These are phyloP conservation scores for Acanthosepion lycidas DNA, from an alignment of 2,888 invertebrate species.

Conservation along the genomic window DNA sequence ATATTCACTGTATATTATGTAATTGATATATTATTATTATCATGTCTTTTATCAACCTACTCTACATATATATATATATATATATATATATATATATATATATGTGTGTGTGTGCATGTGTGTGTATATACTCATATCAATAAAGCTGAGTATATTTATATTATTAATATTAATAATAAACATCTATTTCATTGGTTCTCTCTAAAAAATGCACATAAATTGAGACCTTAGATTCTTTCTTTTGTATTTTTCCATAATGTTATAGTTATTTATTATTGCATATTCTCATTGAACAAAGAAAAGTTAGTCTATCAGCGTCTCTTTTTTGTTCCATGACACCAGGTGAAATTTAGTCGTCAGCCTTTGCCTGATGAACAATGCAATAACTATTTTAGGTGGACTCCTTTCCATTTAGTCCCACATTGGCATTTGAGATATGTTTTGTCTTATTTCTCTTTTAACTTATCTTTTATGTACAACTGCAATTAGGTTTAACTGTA, in stretches of 20 bases:
- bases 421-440: neutral
- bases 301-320: neutral
- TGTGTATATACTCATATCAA: too few relatives aligned
- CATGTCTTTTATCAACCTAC: too few relatives aligned
- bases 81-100: too few relatives aligned
- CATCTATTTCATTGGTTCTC: neutral
- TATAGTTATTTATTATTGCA: too few relatives aligned
- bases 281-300: neutral
- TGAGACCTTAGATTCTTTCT: neutral
- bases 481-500: neutral
- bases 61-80: too few relatives aligned
- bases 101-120: too few relatives aligned
- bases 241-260: neutral
- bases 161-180: neutral
- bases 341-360: neutral
- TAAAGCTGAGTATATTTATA: too few relatives aligned
- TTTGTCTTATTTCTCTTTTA: neutral
- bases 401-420: neutral
- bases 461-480: neutral
- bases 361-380: neutral
- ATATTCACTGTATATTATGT: too few relatives aligned
- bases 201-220: neutral
- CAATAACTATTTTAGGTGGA: neutral
- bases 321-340: neutral
- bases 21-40: too few relatives aligned